Evolutionary conservation across 2,888 invertebrate species (phyloP), one percentile per base, ranked within the genome.

Genomic region (Resseliella maxima): DNA sequence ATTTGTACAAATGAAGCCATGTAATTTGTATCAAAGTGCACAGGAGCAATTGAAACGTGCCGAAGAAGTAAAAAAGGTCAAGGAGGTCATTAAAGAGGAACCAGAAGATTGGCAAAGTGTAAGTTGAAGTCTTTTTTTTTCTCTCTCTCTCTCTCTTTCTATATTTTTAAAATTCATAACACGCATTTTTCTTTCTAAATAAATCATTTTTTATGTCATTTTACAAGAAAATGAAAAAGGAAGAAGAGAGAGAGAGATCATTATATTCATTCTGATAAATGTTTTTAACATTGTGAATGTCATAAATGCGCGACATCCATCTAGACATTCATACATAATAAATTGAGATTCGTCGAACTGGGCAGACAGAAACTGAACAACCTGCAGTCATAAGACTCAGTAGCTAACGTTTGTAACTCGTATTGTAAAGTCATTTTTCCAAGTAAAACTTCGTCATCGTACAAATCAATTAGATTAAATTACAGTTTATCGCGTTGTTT

Each of bases 101-200:
- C 95, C 95, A 88, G 97, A 97, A 91, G 97, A 97, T 90, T 97
- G 97, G 97, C 97, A 97, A 92, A 95, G 95, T 93, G 97, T 97
- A 91, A 94, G 94, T 91, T 38, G n/a, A 81, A 27, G 3, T 64
- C 27, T 6, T 27, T 35, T 72, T 15, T 31, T 72, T 35, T 31
- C 6, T 15, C n/a, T 72, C 31, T 15, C 15, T 31, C 1, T 31
- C n/a, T 31, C 15, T 27, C 35, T 12, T 72, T n/a, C 12, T 45
- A 10, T 5, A 12, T 5, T 31, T 72, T 72, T 38, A 24, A 18
- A 83, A 83, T 8, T 3, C 2, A 6, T 24, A 6, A 36, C 81
- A 36, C 36, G 8, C 64, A 27, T 64, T 81, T 81, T 81, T 81
- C 81, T 36, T n/a, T 36, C 36, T 35, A 36, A 81, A 81, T 83